Evolutionary conservation across 2,888 invertebrate genomes (phyloP).

Genomic region (Drosophila falleni): DNA sequence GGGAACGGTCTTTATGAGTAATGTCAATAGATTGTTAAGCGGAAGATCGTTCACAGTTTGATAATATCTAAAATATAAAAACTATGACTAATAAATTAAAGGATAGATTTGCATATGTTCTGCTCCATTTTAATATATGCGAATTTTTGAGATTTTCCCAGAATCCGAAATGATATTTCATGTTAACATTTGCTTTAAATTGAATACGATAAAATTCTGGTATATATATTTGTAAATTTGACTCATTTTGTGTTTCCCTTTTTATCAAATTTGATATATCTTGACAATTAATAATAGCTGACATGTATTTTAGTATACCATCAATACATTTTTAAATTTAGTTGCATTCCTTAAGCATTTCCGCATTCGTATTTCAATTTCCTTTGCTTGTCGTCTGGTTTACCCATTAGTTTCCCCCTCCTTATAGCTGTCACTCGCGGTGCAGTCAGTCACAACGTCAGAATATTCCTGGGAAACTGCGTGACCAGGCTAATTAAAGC

Average conservation of each 20-base stretch:
- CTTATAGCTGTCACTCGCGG: conserved; percentile 6
- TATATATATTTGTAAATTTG: neutral
- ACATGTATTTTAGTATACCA: conserved; percentile 2
- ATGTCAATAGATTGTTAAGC: conserved; percentile 39
- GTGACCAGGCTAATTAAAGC: conserved; percentile 77
- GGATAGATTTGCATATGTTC: neutral
- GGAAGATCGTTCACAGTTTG: conserved; percentile 36
- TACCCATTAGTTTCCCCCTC: conserved; percentile 39
- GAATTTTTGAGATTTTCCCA: neutral
- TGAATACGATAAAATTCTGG: neutral
- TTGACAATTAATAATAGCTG: conserved; percentile 1
- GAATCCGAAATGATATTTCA: neutral
- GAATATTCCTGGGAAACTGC: conserved; percentile 70
- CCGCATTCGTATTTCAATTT: conserved; percentile 46
- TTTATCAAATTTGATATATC: neutral
- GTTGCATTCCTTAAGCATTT: conserved; percentile 13
- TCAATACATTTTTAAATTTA: conserved; percentile 1
- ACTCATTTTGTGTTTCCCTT: neutral
- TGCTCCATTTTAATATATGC: neutral
- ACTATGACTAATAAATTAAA: conserved; percentile 24
- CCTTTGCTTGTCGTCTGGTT: conserved; percentile 54
- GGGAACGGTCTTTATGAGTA: conserved; percentile 51
- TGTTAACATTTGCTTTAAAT: neutral
- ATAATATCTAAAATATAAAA: conserved; percentile 1
- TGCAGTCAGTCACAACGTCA: conserved; percentile 33